These are phyloP conservation scores for Lerema accius DNA, from an alignment of 1,140 invertebrate species.

Conservation along the genomic window DNA sequence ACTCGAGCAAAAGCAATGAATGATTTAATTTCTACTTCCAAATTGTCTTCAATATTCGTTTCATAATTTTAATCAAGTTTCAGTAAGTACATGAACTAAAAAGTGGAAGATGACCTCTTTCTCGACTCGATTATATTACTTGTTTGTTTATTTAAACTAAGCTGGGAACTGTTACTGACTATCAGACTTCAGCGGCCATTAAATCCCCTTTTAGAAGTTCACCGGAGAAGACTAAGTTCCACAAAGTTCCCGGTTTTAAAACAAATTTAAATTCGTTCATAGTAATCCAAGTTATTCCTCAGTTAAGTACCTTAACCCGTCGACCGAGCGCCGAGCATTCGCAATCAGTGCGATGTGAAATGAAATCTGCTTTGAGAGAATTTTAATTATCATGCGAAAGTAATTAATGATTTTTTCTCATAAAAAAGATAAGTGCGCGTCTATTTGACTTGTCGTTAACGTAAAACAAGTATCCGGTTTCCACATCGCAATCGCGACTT, in stretches of 20 bases:
- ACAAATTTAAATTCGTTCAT: slow-evolving; percentile 36
- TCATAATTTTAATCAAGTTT: no score
- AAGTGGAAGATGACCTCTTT: no score
- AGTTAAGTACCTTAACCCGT: slow-evolving; percentile 30
- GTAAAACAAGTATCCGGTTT: slow-evolving; percentile 28
- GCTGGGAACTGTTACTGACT: slow-evolving; percentile 19
- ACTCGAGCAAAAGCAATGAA: no score
- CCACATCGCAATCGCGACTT: no score
- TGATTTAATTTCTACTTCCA: no score
- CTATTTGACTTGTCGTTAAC: slow-evolving; percentile 3
- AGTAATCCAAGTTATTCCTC: slow-evolving; percentile 35
- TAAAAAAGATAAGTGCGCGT: slow-evolving; percentile 16
- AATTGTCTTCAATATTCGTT: no score
- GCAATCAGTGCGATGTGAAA: slow-evolving; percentile 30
- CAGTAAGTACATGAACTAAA: no score
- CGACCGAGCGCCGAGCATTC: slow-evolving; percentile 25
- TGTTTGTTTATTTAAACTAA: slow-evolving; percentile 14
- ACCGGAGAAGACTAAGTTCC: slow-evolving; percentile 29
- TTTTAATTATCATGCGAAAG: slow-evolving; percentile 34
- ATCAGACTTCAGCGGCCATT: slow-evolving; percentile 31
- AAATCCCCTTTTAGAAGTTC: slow-evolving; percentile 34
- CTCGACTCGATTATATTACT: no score
- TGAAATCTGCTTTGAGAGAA: slow-evolving; percentile 32
- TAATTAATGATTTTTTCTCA: slow-evolving; percentile 30
- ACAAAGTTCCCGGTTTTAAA: slow-evolving; percentile 33